These are phyloP conservation scores for Paraplagusia blochii DNA, from an alignment of 2,113 vertebrate genomes.

Conservation along the genomic window DNA sequence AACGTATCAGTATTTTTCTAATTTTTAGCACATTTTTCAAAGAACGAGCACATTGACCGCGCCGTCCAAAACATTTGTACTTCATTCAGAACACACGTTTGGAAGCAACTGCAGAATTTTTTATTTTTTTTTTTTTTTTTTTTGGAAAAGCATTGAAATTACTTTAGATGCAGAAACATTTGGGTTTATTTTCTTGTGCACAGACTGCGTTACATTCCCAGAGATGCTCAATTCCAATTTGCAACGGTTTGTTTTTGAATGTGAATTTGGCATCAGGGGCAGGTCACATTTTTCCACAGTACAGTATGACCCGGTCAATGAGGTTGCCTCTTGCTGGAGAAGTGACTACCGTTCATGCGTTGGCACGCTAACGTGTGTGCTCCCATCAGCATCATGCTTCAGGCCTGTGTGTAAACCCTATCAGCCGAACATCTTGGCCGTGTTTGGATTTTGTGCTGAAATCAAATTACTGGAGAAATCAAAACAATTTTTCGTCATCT, in stretches of 20 bases:
- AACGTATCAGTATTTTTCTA: constrained; percentile 20
- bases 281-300: constrained; percentile 43
- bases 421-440: background rate
- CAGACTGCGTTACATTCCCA: background rate
- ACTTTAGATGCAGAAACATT: constrained; percentile 7
- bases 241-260: constrained; percentile 46
- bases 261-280: constrained; percentile 37
- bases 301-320: constrained; percentile 24
- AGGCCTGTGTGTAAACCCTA: background rate
- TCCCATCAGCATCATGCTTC: background rate
- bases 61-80: constrained; percentile 22
- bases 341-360: constrained; percentile 32
- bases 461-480: background rate
- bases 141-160: constrained; percentile 24
- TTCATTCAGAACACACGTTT: constrained; percentile 52
- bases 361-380: too few relatives aligned
- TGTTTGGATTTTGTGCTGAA: background rate
- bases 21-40: constrained; percentile 27
- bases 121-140: constrained; percentile 6
- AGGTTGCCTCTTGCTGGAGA: constrained; percentile 24
- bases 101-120: too few relatives aligned
- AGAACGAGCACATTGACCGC: constrained; percentile 7
- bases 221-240: constrained; percentile 21
- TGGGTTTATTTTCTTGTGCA: constrained; percentile 15
- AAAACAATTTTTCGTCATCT: background rate